These are phyloP conservation scores for Mesocentrotus franciscanus DNA, from an alignment of 53 echinoderm and acorn worm genomes.

Conservation along the genomic window DNA sequence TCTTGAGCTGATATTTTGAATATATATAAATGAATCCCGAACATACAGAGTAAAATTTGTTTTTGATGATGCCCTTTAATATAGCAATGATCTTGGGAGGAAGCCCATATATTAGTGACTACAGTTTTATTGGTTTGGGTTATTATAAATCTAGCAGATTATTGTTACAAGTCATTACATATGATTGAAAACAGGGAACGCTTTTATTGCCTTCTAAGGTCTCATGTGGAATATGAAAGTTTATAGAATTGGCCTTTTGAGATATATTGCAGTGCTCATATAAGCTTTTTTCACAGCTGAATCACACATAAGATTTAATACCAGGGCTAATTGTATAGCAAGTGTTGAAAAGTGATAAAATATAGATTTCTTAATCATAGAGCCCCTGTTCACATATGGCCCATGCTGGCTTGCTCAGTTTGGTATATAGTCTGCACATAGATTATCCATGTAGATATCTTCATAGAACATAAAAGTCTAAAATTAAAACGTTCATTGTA, in stretches of 20 bases:
- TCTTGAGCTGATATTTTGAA: no score
- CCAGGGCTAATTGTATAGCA: conserved; percentile 15
- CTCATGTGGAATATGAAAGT: conserved; percentile 41
- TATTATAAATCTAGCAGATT: background rate
- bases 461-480: background rate
- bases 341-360: conserved; percentile 28
- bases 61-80: no score
- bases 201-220: conserved; percentile 23
- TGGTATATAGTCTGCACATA: background rate
- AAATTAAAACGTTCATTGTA: background rate
- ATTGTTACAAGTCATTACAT: conserved; percentile 29
- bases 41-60: no score
- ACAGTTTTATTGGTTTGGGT: background rate
- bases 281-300: background rate
- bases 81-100: conserved; percentile 21
- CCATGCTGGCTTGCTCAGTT: background rate
- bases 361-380: background rate
- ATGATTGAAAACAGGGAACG: conserved; percentile 47
- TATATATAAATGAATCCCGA: no score
- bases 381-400: background rate
- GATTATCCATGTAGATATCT: background rate
- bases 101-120: background rate
- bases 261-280: background rate
- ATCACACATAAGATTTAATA: conserved; percentile 3
- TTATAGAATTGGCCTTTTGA: conserved; percentile 21